A percentile compares a stretch with the other conserved stretches of the same genome.
Conservation (phyloP, 2,888 invertebrate species). For the Odiellus spinosus region DNA sequence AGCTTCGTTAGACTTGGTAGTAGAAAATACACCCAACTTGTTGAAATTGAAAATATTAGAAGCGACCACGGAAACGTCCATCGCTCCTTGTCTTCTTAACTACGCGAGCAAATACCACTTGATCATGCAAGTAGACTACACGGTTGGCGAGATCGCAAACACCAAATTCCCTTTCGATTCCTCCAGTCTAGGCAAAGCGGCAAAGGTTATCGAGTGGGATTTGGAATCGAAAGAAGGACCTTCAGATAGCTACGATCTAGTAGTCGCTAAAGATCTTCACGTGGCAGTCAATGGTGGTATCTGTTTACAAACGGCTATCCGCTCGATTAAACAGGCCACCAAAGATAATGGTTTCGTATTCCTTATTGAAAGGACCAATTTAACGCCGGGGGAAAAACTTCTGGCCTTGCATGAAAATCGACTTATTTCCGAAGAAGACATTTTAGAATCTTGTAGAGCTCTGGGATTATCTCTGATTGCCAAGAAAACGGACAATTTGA, state of each 20-base stretch:
- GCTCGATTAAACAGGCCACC: conserved; percentile 33
- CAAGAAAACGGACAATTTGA: conserved; percentile 46
- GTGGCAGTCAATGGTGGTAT: not conserved
- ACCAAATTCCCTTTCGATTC: too few species aligned
- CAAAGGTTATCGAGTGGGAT: conserved; percentile 36
- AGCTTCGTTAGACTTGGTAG: too few species aligned
- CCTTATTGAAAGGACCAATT: conserved; percentile 22
- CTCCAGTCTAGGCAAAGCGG: conserved; percentile 1
- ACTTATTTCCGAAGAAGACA: conserved; percentile 9
- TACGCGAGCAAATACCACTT: conserved; percentile 12
- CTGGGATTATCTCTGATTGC: conserved; percentile 13
- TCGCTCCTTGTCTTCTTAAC: conserved; percentile 11
- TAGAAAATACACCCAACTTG: too few species aligned
- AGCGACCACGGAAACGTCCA: conserved; percentile 19
- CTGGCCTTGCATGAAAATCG: conserved; percentile 16
- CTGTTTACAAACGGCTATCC: too few species aligned
- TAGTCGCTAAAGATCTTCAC: conserved; percentile 22
- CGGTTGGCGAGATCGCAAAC: conserved; percentile 27
- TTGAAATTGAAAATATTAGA: too few species aligned
- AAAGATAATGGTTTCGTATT: conserved; percentile 53
- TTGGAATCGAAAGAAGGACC: conserved; percentile 34
- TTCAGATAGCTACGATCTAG: conserved; percentile 23
- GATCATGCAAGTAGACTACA: conserved; percentile 38
- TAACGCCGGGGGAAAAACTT: conserved; percentile 20
- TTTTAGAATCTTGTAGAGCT: conserved; percentile 15